Evolutionary conservation across 2,113 vertebrate genomes (phyloP), one percentile per base, ranked within the genome.

Genomic region (Silurus meridionalis): DNA sequence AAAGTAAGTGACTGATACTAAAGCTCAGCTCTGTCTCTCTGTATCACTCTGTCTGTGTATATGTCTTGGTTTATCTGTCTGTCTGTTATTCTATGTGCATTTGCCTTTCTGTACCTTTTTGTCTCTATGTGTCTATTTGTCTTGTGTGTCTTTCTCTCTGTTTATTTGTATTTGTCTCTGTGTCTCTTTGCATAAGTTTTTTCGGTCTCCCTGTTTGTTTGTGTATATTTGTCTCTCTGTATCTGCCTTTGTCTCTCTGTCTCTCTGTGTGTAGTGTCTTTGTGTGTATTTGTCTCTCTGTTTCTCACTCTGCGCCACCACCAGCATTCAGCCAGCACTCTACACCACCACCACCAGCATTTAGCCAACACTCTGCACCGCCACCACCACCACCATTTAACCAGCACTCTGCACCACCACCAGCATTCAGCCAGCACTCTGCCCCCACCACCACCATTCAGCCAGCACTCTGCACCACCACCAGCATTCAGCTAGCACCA

Each of bases 31-130:
- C 25, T 63, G 72, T 87, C 90, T 91, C 86, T 89, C 85, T 91
- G 90, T 90, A 86, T 89, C 90, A 15, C 57, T 81, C 23, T 72
- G 53, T 86, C 91, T 91, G 86, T 89, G 83, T 90, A 89, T 90
- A 85, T 50, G 14, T 69, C 83, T 46, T 2, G 46, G 0, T 71
- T 6, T 17, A 2, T 71, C 0, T 71, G 5, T 71, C 2, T 48
- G 46, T 72, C 2, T 69, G 8, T 66, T 9, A 10, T 9, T 28
- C 13, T 69, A 13, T 13, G 25, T 69, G 2, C 37, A 11, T 48
- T 4, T 72, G 15, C 19, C 37, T 72, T 17, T 48, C 11, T 46
- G 8, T 74, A 8, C 5, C 17, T 50, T 0, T 72, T 83, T 90
- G 84, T 72, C 0, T 21, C 86, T 89, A 82, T 71, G 64, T 25